Base-by-base conservation (phyloP, 2,797 vertebrate genomes). In the Pseudomugil tenellus region DNA sequence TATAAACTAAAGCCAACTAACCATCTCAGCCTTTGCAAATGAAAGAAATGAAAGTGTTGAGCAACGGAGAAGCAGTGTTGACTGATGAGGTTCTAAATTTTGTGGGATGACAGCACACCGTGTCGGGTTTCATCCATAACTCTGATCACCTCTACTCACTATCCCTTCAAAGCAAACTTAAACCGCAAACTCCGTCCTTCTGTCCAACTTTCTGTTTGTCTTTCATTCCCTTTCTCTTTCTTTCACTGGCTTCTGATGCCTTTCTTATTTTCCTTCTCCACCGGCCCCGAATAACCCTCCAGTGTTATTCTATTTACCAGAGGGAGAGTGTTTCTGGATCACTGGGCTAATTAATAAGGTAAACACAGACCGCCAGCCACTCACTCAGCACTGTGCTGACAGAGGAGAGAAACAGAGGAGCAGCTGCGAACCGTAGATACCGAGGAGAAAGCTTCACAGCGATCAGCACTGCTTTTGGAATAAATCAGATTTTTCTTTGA, bases 311-410 rank as follows among this genome's bases (percentile, higher is more conserved):
- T 88, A 77, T 85, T 85, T 87, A 85, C 76, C 77, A 67, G 75
- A 77, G 80, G 83, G 85, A 90, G 84, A 82, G 84, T 73, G 89
- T 91, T 92, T 91, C 84, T 78, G 83, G 90, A 92, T 91, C 88
- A 91, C 72, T 78, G 87, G 85, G 87, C 83, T 92, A 92, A 93
- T 91, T 89, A 90, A 90, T 86, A 92, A 88, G 85, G 80, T 87
- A 91, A 92, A 93, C 87, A 84, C 67, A 58, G 70, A 51, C 71
- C 51, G 23, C 75, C 69, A 29, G 78, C 78, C 66, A 62, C 88
- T 90, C 83, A 86, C 84, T 89, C 81, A 81, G 63, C 83, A 29
- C 74, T 28, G 65, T 14, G 84, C 73, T 89, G 84, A 88, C 79
- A 81, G 84, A 80, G 62, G 16, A 43, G 63, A 62, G 70, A 59